phyloP scores from a whole-genome alignment of 2,888 invertebrate species.

The Tenthredo scrophulariae region DNA sequence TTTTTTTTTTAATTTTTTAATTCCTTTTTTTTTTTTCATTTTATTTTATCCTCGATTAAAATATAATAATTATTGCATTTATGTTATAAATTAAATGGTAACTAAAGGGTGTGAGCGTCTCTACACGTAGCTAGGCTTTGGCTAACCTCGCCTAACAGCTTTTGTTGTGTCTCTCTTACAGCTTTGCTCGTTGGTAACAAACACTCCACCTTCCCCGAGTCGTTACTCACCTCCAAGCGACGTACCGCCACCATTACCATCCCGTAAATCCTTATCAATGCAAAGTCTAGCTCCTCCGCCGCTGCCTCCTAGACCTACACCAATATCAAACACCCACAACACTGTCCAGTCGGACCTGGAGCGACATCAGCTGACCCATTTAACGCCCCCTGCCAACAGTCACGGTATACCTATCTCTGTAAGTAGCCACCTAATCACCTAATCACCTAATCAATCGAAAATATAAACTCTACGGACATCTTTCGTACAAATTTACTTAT shows the following conservation, averaged over 20 bases:
- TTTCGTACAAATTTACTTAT: background rate
- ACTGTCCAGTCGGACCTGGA: conserved; percentile 75
- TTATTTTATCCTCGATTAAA: background rate
- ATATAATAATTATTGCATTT: background rate
- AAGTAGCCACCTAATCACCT: conserved; percentile 74
- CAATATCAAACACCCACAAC: conserved; percentile 75
- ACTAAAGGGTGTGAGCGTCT: conserved; percentile 38
- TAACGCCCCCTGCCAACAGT: conserved; percentile 76
- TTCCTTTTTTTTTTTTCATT: background rate
- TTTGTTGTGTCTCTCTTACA: conserved; percentile 77
- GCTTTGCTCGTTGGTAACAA: conserved; percentile 78
- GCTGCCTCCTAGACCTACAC: conserved; percentile 82
- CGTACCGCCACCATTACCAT: conserved; percentile 77
- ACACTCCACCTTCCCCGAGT: conserved; percentile 74
- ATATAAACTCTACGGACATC: background rate
- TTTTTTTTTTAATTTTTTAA: background rate
- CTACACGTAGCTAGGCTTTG: conserved; percentile 62
- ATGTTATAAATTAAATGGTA: conserved; percentile 14
- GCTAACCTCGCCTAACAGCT: conserved; percentile 71
- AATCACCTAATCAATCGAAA: conserved; percentile 56
- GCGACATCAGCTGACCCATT: conserved; percentile 76
- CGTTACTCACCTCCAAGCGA: conserved; percentile 74
- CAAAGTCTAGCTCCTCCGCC: conserved; percentile 80
- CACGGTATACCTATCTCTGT: conserved; percentile 78
- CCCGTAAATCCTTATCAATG: conserved; percentile 77